These are phyloP conservation scores for Hemicrepidius hirtus DNA, from an alignment of 2,888 invertebrate species.

Conservation along the genomic window DNA sequence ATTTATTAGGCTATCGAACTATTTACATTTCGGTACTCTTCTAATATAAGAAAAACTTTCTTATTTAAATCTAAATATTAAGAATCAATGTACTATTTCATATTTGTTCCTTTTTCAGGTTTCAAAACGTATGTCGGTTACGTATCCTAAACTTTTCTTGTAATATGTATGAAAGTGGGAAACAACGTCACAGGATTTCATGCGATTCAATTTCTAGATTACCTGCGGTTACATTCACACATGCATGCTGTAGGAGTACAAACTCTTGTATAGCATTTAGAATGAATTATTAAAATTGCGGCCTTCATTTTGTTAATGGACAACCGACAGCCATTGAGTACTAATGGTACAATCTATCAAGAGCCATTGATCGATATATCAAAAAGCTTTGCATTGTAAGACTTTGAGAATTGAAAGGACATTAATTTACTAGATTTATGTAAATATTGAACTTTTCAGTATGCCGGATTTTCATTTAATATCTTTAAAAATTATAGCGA, in stretches of 20 bases:
- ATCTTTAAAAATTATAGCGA: no score
- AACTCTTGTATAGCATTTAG: conserved; percentile 35
- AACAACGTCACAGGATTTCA: conserved; percentile 19
- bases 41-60: no score
- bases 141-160: background rate
- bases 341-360: conserved; percentile 22
- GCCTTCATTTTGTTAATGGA: conserved; percentile 37
- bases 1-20: conserved; percentile 2
- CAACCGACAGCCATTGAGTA: conserved; percentile 28
- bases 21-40: background rate
- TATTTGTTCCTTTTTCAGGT: background rate
- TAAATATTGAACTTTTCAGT: background rate
- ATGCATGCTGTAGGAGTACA: conserved; percentile 34
- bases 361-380: conserved; percentile 10
- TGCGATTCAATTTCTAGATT: conserved; percentile 36
- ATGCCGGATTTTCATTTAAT: no score
- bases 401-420: background rate
- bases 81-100: background rate
- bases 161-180: conserved; percentile 23
- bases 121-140: background rate
- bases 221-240: conserved; percentile 31
- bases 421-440: background rate
- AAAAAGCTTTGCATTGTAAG: background rate
- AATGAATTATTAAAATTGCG: conserved; percentile 35
- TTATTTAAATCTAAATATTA: no score